Conservation (phyloP, 2,797 vertebrate genomes). For the Alca torda region DNA sequence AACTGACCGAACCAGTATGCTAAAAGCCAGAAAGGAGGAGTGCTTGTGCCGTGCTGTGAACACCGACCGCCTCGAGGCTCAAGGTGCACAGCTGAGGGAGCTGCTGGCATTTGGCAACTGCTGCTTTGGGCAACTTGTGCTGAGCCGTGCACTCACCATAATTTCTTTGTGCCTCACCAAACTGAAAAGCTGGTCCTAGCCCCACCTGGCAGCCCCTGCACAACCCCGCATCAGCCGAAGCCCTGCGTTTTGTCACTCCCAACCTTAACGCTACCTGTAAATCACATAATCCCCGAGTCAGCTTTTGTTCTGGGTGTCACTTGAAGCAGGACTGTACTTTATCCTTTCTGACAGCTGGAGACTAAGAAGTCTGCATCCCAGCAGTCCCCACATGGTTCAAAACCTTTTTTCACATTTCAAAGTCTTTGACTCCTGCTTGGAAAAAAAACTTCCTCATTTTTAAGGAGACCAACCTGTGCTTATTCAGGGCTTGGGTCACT, state of each 20-base stretch:
- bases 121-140: neutral
- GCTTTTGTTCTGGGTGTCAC: neutral
- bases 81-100: neutral
- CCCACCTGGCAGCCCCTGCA: neutral
- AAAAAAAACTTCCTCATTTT: neutral
- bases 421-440: neutral
- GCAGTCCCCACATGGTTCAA: neutral
- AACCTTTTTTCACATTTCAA: neutral
- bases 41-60: neutral
- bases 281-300: neutral
- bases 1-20: neutral
- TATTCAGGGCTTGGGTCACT: accelerated
- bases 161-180: neutral
- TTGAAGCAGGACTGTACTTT: neutral
- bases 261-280: neutral
- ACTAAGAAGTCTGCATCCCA: neutral
- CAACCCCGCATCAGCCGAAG: neutral
- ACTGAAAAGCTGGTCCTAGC: neutral
- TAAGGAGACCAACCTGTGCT: accelerated
- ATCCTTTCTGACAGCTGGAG: neutral
- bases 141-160: neutral
- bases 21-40: neutral
- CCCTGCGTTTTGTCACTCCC: neutral
- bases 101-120: neutral
- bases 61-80: neutral